Evolutionary conservation across 2,113 vertebrate species (phyloP).

Genomic region (Vimba vimba): DNA sequence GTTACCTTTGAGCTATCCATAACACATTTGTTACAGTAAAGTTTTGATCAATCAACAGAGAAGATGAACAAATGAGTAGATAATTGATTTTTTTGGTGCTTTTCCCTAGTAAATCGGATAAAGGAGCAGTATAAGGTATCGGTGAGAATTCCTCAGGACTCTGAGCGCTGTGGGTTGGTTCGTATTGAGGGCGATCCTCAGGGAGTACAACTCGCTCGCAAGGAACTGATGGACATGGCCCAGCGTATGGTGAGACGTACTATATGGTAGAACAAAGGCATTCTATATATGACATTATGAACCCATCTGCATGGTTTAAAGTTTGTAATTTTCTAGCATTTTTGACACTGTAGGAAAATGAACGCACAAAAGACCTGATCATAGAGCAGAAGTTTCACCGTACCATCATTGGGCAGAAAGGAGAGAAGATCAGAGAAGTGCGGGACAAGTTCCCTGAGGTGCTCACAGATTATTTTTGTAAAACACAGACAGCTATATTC

Average conservation of each 20-base stretch:
- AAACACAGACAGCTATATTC: neutral
- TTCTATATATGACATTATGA: neutral
- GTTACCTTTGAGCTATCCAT: neutral
- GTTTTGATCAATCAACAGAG: neutral
- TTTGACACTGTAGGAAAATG: constrained; percentile 75
- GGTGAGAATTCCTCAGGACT: constrained; percentile 79
- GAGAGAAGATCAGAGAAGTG: constrained; percentile 85
- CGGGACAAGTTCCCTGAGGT: constrained; percentile 86
- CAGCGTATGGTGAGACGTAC: constrained; percentile 79
- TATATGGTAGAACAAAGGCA: neutral
- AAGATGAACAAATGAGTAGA: neutral
- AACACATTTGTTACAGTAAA: neutral
- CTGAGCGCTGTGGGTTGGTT: constrained; percentile 77
- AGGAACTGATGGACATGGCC: constrained; percentile 82
- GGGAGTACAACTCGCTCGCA: constrained; percentile 81
- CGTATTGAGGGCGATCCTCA: constrained; percentile 84
- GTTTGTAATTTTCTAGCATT: neutral
- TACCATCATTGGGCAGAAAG: constrained; percentile 85
- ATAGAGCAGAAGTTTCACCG: constrained; percentile 84
- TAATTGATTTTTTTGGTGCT: neutral
- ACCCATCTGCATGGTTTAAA: neutral
- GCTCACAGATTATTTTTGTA: neutral
- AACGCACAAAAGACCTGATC: constrained; percentile 83
- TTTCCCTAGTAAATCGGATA: constrained; percentile 78
- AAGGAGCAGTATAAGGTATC: constrained; percentile 84